Conservation (phyloP, 2,888 invertebrate genomes). For the Leucoma salicis region DNA sequence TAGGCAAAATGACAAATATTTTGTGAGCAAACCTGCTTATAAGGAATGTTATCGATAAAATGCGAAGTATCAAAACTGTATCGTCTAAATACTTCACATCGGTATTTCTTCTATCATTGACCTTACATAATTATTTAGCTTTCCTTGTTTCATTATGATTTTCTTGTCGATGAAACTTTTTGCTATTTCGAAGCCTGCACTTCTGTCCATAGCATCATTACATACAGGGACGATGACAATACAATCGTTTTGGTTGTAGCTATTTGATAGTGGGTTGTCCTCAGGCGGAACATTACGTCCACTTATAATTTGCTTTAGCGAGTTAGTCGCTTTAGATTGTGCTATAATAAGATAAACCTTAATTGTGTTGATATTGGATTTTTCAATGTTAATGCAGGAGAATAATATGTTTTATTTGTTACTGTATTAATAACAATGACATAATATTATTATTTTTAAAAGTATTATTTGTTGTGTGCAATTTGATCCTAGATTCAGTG, state of each 20-base stretch:
- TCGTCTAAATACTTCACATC: not conserved
- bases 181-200: slow-evolving; percentile 22
- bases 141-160: no score
- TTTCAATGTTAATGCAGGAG: not conserved
- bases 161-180: no score
- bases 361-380: slow-evolving; percentile 17
- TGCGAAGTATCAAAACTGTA: not conserved
- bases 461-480: no score
- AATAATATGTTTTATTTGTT: no score
- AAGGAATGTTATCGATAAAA: not conserved
- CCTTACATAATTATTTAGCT: no score
- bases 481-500: no score
- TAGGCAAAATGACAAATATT: no score
- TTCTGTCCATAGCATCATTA: slow-evolving; percentile 56
- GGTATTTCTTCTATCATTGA: no score
- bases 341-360: slow-evolving; percentile 22
- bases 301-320: slow-evolving; percentile 33
- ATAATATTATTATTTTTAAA: no score
- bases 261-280: slow-evolving; percentile 26
- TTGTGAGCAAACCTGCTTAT: not conserved
- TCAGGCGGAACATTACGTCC: slow-evolving; percentile 32
- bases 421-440: no score
- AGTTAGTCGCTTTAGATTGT: slow-evolving; percentile 24
- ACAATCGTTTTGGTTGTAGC: slow-evolving; percentile 48
- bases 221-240: slow-evolving; percentile 79